Evolutionary conservation across 2,113 vertebrate species (phyloP).

Genomic region (Tupaia tana): DNA sequence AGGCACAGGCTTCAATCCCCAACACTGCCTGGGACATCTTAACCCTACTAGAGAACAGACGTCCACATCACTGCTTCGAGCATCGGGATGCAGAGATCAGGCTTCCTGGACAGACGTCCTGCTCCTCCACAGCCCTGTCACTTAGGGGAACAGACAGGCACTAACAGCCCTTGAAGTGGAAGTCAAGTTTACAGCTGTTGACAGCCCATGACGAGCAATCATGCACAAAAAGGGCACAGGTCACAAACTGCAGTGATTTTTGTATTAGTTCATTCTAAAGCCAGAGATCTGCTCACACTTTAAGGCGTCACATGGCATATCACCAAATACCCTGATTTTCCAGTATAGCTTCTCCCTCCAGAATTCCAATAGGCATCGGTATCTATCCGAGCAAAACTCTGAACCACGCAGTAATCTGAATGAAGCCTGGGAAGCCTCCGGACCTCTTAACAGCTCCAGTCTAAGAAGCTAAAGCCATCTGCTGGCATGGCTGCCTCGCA

Average conservation of each 20-base stretch:
- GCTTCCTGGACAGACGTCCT: too few species aligned
- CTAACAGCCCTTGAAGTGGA: neutral
- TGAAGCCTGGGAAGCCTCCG: neutral
- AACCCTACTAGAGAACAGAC: neutral
- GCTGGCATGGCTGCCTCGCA: neutral
- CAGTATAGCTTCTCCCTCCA: neutral
- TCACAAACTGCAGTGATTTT: neutral
- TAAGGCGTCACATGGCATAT: accelerated
- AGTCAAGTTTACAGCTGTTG: neutral
- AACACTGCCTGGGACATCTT: neutral
- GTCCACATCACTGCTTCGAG: neutral
- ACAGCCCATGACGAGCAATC: accelerated
- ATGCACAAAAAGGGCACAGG: neutral
- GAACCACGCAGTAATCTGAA: neutral
- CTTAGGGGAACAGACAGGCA: neutral
- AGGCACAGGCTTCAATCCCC: neutral
- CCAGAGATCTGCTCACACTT: neutral
- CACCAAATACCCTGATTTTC: neutral
- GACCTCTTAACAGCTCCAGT: too few species aligned
- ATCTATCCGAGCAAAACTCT: neutral
- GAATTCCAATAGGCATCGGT: neutral
- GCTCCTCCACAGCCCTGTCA: neutral
- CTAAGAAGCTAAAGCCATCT: neutral
- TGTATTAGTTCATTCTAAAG: neutral
- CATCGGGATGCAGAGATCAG: neutral